phyloP scores from a whole-genome alignment of 92 coral and sea anemone species.

The Metridium senile region DNA sequence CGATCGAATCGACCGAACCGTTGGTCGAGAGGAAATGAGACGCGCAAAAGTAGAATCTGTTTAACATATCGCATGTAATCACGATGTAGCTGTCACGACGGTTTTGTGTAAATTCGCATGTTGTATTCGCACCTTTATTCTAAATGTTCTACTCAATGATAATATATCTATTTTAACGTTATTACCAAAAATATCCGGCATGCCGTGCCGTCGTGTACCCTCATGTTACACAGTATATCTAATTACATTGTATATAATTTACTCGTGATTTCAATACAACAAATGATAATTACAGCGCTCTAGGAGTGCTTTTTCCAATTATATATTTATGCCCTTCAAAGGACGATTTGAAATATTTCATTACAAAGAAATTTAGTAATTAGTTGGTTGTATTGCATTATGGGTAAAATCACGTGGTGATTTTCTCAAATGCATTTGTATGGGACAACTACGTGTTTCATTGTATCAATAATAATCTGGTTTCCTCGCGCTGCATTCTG shows the following conservation, averaged over 20 bases:
- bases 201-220: neutral
- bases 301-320: neutral
- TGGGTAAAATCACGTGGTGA: conserved; percentile 13
- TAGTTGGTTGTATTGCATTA: neutral
- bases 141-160: too few relatives aligned
- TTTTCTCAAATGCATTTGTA: neutral
- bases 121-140: neutral
- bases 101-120: too few relatives aligned
- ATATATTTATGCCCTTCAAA: neutral
- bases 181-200: neutral
- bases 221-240: neutral
- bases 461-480: neutral
- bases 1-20: too few relatives aligned
- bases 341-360: conserved; percentile 1
- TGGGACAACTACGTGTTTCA: neutral
- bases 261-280: neutral
- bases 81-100: too few relatives aligned
- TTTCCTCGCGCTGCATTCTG: neutral
- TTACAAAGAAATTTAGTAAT: neutral
- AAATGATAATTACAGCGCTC: neutral
- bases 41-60: too few relatives aligned
- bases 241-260: conserved; percentile 6
- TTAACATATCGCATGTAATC: too few relatives aligned
- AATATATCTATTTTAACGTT: neutral
- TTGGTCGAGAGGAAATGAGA: too few relatives aligned